Percentiles rank a stretch among this genome's conserved stretches.
These are phyloP conservation scores for Reticulitermes speratus DNA, from an alignment of 1,140 invertebrate species.

Conservation along the genomic window DNA sequence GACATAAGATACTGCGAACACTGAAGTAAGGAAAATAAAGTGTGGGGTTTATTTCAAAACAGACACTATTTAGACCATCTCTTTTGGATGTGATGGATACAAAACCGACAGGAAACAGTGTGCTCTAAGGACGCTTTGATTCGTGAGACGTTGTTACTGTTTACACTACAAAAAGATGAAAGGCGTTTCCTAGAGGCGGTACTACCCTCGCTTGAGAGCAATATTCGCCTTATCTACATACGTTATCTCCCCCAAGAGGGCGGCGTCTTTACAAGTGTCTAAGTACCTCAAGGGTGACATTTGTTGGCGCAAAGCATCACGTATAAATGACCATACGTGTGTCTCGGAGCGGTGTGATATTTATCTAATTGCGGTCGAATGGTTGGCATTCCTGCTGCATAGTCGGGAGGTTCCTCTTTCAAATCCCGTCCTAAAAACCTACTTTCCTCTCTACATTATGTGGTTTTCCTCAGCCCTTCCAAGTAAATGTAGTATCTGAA, in stretches of 20 bases:
- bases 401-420: too few relatives aligned
- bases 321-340: too few relatives aligned
- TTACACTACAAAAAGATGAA: neutral
- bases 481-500: too few relatives aligned
- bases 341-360: too few relatives aligned
- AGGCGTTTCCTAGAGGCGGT: slow-evolving; percentile 5
- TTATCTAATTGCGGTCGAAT: too few relatives aligned
- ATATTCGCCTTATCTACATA: neutral
- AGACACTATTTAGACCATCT: neutral
- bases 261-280: neutral
- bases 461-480: too few relatives aligned
- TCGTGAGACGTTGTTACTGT: slow-evolving; percentile 6
- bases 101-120: too few relatives aligned
- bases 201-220: neutral
- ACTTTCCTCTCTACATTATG: too few relatives aligned
- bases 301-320: too few relatives aligned
- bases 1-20: neutral
- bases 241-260: neutral
- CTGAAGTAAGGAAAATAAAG: neutral
- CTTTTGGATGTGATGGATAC: too few relatives aligned
- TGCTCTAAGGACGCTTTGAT: neutral
- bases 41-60: neutral
- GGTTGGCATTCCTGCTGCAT: too few relatives aligned
- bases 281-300: neutral
- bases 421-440: too few relatives aligned